Evolutionary conservation across 2,797 vertebrate genomes (phyloP), one percentile per base, ranked within the genome.

Genomic region (Benthosema pterotum): DNA sequence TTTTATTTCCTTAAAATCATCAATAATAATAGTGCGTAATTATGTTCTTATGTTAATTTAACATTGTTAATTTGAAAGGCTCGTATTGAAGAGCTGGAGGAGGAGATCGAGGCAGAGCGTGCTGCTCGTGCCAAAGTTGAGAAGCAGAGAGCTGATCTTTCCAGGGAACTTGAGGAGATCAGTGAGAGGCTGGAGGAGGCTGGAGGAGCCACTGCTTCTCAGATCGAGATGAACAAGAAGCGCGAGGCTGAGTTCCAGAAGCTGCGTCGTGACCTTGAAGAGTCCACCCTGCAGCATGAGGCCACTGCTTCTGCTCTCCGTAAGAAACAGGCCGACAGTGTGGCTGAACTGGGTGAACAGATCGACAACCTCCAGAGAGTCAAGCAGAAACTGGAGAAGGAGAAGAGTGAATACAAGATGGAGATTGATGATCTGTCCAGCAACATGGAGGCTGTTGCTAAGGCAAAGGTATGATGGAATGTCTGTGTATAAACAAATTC

Each of bases 371-470:
- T 96, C 61, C 95, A 96, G 54, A 79, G 93, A 0, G 92, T 96
- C 51, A 95, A 95, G 71, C 94, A 95, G 85, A 96, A 96, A 80
- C 85, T 96, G 81, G 92, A 92, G 71, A 95, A 94, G 78, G 94
- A 95, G 73, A 95, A 96, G 81, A 95, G 94, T 0, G 94, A 95
- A 65, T 49, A 90, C 52, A 96, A 95, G 88, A 95, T 96, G 95
- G 95, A 96, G 85, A 91, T 94, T 0, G 94, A 96, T 0, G 94
- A 95, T 70, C 1, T 96, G 32, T 80, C 89, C 48, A 92, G 94
- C 43, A 96, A 91, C 17, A 71, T 94, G 2, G 95, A 95, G 53
- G 52, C 89, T 3, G 73, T 95, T 63, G 92, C 94, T 12, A 96
- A 95, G 74, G 70, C 77, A 17, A 79, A 81, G 66, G 32, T 45